Conservation (phyloP, 2,797 vertebrate genomes). For the Enteromius radiatus region DNA sequence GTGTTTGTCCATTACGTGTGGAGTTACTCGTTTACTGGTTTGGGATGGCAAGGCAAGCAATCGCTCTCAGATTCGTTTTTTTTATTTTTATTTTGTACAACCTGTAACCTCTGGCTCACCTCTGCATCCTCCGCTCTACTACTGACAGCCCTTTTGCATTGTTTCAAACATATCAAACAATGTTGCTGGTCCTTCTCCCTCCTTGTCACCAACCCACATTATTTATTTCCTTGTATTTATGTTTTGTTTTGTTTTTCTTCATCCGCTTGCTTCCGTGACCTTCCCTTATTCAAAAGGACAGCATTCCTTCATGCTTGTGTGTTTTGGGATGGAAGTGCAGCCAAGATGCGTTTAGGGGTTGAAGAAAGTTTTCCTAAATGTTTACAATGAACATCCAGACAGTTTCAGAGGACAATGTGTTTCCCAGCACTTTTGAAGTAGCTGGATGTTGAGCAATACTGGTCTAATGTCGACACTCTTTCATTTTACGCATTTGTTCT, state of each 20-base stretch:
- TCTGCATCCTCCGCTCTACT: conserved; percentile 55
- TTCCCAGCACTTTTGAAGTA: conserved; percentile 53
- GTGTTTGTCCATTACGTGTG: conserved; percentile 60
- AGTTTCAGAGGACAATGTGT: conserved; percentile 37
- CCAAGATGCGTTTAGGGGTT: conserved; percentile 55
- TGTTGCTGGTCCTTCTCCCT: conserved; percentile 47
- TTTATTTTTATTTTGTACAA: conserved; percentile 29
- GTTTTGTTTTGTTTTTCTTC: conserved; percentile 48
- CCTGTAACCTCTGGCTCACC: conserved; percentile 56
- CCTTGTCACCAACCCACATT: conserved; percentile 40
- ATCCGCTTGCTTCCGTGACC: conserved; percentile 17
- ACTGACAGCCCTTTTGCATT: conserved; percentile 56
- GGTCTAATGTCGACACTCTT: conserved; percentile 63
- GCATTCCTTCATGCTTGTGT: conserved; percentile 45
- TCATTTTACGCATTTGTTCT: conserved; percentile 59
- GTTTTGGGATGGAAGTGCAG: conserved; percentile 56
- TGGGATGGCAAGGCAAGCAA: conserved; percentile 19
- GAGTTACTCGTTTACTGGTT: conserved; percentile 65
- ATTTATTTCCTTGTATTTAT: conserved; percentile 65
- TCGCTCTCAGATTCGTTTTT: conserved; percentile 27
- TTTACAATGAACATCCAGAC: conserved; percentile 58
- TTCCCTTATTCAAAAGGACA: conserved; percentile 37
- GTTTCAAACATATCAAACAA: conserved; percentile 38
- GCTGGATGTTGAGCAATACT: conserved; percentile 63
- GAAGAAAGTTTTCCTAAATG: conserved; percentile 55